phyloP scores from a whole-genome alignment of 2,888 invertebrate species.

The Teinopalpus imperialis region DNA sequence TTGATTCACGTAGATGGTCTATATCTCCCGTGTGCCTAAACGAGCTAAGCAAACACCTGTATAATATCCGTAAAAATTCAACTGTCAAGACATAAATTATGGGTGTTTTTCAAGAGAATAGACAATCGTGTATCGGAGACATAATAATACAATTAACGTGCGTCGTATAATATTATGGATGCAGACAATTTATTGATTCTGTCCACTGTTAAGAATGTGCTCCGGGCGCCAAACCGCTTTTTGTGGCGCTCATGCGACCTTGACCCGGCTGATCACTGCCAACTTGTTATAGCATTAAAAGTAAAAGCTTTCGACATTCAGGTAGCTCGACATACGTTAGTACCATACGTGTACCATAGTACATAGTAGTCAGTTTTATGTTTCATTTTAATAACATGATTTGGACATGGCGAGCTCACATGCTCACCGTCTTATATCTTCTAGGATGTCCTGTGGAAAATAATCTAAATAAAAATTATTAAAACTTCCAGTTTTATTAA shows the following conservation, averaged over 20 bases:
- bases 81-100: conserved; percentile 40
- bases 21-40: conserved; percentile 35
- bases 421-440: no score
- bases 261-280: conserved; percentile 62
- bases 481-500: no score
- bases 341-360: not conserved
- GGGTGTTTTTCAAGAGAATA: conserved; percentile 39
- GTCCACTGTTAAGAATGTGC: conserved; percentile 52
- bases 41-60: conserved; percentile 45
- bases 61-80: conserved; percentile 26
- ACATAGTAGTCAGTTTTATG: no score
- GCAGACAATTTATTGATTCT: conserved; percentile 59
- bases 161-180: conserved; percentile 41
- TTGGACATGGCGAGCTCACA: no score
- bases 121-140: conserved; percentile 30
- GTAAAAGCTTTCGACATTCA: conserved; percentile 70
- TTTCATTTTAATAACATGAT: no score
- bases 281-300: conserved; percentile 66
- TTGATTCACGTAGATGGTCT: not conserved
- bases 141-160: conserved; percentile 35
- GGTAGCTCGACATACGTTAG: conserved; percentile 25
- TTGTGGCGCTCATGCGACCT: conserved; percentile 56
- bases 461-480: no score
- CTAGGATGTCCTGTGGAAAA: no score
- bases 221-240: conserved; percentile 60